A percentile compares a stretch with the other conserved stretches of the same genome.
phyloP scores from a whole-genome alignment of 2,113 vertebrate genomes.

The Gavia stellata region DNA sequence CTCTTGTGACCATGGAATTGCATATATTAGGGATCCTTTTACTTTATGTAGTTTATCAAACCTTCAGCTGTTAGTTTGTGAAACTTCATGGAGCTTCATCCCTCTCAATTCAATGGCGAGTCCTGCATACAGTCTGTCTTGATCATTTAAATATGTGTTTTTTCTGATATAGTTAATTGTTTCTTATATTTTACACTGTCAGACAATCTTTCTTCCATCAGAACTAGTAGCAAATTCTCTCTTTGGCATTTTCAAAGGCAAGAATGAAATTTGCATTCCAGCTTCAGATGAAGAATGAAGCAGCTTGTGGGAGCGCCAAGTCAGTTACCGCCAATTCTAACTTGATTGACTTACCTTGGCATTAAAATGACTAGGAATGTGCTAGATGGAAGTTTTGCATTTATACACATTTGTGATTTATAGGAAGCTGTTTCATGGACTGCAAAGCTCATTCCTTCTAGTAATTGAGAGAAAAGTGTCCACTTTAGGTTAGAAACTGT shows the following conservation, averaged over 20 bases:
- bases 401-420: background rate
- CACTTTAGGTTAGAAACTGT: background rate
- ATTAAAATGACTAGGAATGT: background rate
- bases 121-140: background rate
- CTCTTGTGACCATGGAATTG: background rate
- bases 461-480: background rate
- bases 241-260: background rate
- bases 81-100: background rate
- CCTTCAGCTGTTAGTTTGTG: background rate
- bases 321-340: constrained; percentile 32
- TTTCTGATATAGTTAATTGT: background rate
- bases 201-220: background rate
- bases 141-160: background rate
- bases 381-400: background rate
- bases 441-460: background rate
- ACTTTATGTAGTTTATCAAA: background rate
- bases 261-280: background rate
- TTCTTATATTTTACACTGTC: background rate
- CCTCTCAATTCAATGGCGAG: background rate
- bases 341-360: constrained; percentile 40
- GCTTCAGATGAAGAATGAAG: background rate
- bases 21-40: background rate
- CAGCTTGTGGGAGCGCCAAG: constrained; percentile 2
- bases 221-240: background rate
- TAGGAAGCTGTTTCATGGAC: background rate